Base-by-base conservation (phyloP, 2,888 invertebrate species). In the Galerucella pusilla region DNA sequence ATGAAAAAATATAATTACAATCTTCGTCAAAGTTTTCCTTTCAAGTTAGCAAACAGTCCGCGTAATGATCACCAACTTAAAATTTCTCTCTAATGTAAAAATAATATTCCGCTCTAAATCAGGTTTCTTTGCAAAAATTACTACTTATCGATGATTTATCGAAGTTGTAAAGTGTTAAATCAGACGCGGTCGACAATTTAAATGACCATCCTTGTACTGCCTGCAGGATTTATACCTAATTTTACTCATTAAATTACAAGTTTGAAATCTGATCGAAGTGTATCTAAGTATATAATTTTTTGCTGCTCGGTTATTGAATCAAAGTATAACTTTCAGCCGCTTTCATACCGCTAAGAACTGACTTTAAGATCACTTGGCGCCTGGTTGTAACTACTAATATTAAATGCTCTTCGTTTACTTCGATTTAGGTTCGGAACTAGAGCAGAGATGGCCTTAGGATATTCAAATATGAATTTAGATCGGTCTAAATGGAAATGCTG, bases 91-190 rank as follows among this genome's bases (percentile, higher is more conserved):
- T 57, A n/a, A 20, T 9, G 16, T 57, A 57, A 57, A 57, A 20
- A 2, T 16, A 16, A 57, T 54, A 57, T 20, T 16, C 16, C 20
- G 9, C 20, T 16, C 10, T 57, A 16, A 57, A 57, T 54, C 57
- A 20, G 57, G 20, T 57, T 20, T 57, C 20, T 20, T 57, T 20
- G 16, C 9, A 20, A 10, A 57, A 57, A 57, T 57, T 57, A 20
- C 57, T 57, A 57, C 57, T 57, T 57, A 3, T 57, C 5, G 12
- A n/a, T 57, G 16, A 57, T 57, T 57, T 57, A 57, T 57, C 20
- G 7, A 20, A 57, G 20, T 20, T 57, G 57, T 20, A 57, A 57
- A 57, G 57, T 57, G 57, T 57, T 57, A 57, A 57, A 57, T 57
- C 10, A 20, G 57, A 57, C 57, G 57, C 57, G 16, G 16, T 20